Evolutionary conservation across 2,113 vertebrate species (phyloP).

Genomic region (Hyperoodon ampullatus): DNA sequence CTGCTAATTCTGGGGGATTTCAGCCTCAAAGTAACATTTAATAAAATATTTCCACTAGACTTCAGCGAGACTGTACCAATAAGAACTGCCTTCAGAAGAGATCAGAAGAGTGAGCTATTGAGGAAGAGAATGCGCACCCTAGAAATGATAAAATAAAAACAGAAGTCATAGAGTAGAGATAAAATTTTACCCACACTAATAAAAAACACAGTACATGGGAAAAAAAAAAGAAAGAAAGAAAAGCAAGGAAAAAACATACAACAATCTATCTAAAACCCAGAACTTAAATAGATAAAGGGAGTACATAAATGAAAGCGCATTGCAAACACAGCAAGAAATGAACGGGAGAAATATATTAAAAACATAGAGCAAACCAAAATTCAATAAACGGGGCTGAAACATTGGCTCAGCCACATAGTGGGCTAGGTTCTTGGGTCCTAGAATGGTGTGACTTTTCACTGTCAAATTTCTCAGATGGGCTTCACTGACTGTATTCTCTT

Average conservation of each 20-base stretch:
- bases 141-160: constrained; percentile 80
- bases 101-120: constrained; percentile 67
- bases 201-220: constrained; percentile 65
- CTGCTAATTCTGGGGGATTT: constrained; percentile 81
- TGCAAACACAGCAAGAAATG: constrained; percentile 66
- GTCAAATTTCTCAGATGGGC: background rate
- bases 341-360: constrained; percentile 39
- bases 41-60: constrained; percentile 84
- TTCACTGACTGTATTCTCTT: background rate
- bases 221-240: constrained; percentile 52
- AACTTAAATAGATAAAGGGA: background rate
- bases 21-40: constrained; percentile 83
- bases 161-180: constrained; percentile 64
- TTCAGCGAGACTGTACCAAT: constrained; percentile 74
- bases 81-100: constrained; percentile 79
- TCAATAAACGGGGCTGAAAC: constrained; percentile 27
- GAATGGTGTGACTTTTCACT: background rate
- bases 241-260: background rate
- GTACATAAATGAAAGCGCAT: constrained; percentile 64
- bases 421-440: background rate
- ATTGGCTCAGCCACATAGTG: background rate
- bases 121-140: constrained; percentile 59
- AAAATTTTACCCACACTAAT: constrained; percentile 71
- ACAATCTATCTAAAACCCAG: background rate
- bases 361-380: background rate